Evolutionary conservation across 2,797 vertebrate genomes (phyloP).

Genomic region (Macropodus opercularis): DNA sequence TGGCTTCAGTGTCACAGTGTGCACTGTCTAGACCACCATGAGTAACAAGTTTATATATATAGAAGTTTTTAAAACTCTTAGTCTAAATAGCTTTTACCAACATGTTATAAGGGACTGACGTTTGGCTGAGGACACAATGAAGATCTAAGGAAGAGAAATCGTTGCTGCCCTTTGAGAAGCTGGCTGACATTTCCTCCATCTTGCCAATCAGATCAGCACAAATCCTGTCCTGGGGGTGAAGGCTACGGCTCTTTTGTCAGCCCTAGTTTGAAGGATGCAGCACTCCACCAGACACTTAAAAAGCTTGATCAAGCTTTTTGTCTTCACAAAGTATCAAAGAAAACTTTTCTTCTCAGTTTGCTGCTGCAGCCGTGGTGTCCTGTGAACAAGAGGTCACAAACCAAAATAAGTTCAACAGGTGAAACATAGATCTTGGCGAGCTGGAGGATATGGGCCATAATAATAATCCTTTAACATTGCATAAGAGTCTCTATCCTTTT

Average conservation of each 20-base stretch:
- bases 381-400: neutral
- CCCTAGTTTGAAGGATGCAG: constrained; percentile 24
- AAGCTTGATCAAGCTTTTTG: constrained; percentile 26
- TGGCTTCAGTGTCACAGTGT: too few species aligned
- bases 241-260: constrained; percentile 19
- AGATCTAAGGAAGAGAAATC: constrained; percentile 35
- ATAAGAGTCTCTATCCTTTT: too few species aligned
- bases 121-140: constrained; percentile 30
- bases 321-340: constrained; percentile 15
- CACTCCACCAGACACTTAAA: neutral
- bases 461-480: too few species aligned
- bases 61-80: neutral
- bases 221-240: constrained; percentile 27
- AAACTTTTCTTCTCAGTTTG: neutral
- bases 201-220: constrained; percentile 49
- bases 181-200: constrained; percentile 50
- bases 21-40: neutral
- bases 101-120: constrained; percentile 19
- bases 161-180: constrained; percentile 48
- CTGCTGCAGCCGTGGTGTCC: neutral
- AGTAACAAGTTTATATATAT: neutral
- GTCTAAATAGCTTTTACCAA: neutral
- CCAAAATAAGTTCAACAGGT: too few species aligned
- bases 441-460: too few species aligned
- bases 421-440: too few species aligned